Percentiles rank a stretch among this genome's conserved stretches.
Conservation (phyloP, 2,888 invertebrate genomes). For the Taenaris catops region DNA sequence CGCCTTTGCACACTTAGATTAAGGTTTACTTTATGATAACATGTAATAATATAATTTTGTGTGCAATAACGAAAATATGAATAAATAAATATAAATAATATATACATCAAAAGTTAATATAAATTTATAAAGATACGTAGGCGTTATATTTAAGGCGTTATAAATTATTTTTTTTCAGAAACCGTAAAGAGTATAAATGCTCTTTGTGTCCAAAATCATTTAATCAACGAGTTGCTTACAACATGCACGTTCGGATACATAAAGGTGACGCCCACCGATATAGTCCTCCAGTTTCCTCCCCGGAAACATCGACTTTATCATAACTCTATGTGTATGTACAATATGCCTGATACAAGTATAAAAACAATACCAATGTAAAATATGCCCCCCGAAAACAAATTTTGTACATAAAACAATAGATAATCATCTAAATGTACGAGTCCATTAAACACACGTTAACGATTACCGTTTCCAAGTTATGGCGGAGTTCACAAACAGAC, state of each 20-base stretch:
- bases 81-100: neutral
- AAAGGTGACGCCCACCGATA: constrained; percentile 83
- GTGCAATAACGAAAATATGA: no score
- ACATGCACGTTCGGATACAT: constrained; percentile 92
- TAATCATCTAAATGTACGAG: constrained; percentile 20
- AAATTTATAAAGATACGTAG: no score
- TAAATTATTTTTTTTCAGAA: constrained; percentile 78
- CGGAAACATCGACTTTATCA: no score
- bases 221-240: constrained; percentile 92
- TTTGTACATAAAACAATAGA: constrained; percentile 21
- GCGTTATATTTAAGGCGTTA: no score
- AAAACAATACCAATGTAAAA: no score
- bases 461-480: constrained; percentile 13
- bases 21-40: no score
- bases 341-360: no score
- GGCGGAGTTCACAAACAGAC: constrained; percentile 15
- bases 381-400: constrained; percentile 2
- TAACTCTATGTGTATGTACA: no score
- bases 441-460: constrained; percentile 21
- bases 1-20: no score
- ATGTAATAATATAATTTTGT: no score
- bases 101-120: neutral
- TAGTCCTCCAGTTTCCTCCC: no score
- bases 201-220: constrained; percentile 90
- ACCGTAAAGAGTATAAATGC: constrained; percentile 90